phyloP scores from a whole-genome alignment of 2,797 vertebrate genomes.

The Vespertilio murinus region DNA sequence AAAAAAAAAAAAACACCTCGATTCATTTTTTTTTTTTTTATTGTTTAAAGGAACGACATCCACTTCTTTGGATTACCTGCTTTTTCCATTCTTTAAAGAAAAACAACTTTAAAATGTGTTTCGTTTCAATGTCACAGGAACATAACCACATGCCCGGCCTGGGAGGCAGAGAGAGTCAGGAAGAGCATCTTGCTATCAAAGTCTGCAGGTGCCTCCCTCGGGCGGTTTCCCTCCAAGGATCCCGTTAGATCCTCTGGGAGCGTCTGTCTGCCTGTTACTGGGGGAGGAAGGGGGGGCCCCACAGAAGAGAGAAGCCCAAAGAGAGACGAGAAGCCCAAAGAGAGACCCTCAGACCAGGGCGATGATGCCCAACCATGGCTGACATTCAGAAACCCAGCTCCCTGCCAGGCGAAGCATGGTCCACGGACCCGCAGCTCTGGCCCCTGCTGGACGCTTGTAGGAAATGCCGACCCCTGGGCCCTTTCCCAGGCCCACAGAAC shows the following conservation, averaged over 20 bases:
- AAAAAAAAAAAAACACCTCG: neutral
- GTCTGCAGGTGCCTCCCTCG: neutral
- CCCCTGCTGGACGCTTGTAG: neutral
- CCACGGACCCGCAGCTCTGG: neutral
- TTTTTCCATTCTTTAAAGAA: conserved; percentile 69
- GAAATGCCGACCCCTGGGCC: neutral
- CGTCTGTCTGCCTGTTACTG: neutral
- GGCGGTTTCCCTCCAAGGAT: conserved; percentile 39
- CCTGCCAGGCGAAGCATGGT: neutral
- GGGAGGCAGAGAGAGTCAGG: conserved; percentile 18
- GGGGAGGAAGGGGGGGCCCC: neutral
- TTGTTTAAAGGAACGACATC: conserved; percentile 56
- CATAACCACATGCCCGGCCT: conserved; percentile 23
- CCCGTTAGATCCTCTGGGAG: conserved; percentile 35
- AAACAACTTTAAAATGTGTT: conserved; percentile 69
- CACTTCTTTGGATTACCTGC: conserved; percentile 49
- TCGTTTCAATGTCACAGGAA: conserved; percentile 64
- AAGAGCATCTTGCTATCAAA: conserved; percentile 14
- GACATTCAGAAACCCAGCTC: neutral
- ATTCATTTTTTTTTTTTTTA: conserved; percentile 50
- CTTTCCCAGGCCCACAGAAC: neutral
- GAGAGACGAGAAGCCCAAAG: neutral
- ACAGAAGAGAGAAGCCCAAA: conserved; percentile 36
- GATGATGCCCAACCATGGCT: neutral
- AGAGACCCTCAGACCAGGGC: neutral